These are phyloP conservation scores for Dromococcyx pavoninus DNA, from an alignment of 2,797 vertebrate species.

Conservation along the genomic window DNA sequence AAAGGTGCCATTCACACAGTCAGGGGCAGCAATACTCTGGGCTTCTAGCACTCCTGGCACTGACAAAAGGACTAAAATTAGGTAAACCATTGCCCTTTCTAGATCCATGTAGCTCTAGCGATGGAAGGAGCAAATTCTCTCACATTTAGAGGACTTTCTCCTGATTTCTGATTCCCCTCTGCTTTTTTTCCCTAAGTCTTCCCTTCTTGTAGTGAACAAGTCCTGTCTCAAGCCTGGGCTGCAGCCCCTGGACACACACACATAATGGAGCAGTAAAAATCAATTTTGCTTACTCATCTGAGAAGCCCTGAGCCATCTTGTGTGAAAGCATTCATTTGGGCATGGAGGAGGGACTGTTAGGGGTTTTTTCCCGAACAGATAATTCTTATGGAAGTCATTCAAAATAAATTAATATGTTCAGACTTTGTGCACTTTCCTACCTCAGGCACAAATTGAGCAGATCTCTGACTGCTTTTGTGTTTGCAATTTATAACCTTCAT, in stretches of 20 bases:
- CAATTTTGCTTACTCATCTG: accelerated
- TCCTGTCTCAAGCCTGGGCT: background rate
- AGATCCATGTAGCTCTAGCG: accelerated
- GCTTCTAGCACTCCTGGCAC: accelerated
- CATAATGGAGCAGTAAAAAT: background rate
- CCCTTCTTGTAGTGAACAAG: background rate
- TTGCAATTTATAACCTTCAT: background rate
- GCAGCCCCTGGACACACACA: accelerated
- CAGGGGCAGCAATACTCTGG: background rate
- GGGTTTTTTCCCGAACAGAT: background rate
- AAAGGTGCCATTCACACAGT: background rate
- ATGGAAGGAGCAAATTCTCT: background rate
- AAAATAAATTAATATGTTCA: background rate
- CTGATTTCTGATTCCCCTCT: background rate
- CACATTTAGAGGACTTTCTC: background rate
- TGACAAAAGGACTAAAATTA: accelerated
- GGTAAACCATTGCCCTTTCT: background rate
- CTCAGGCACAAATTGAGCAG: background rate
- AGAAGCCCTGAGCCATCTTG: background rate
- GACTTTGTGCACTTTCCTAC: background rate
- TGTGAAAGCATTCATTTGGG: background rate
- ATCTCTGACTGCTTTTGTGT: background rate
- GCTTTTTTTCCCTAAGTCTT: background rate
- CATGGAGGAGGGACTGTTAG: accelerated
- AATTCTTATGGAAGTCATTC: background rate